Conservation (phyloP, 2,888 invertebrate genomes). For the Platerodrilus igneus region DNA sequence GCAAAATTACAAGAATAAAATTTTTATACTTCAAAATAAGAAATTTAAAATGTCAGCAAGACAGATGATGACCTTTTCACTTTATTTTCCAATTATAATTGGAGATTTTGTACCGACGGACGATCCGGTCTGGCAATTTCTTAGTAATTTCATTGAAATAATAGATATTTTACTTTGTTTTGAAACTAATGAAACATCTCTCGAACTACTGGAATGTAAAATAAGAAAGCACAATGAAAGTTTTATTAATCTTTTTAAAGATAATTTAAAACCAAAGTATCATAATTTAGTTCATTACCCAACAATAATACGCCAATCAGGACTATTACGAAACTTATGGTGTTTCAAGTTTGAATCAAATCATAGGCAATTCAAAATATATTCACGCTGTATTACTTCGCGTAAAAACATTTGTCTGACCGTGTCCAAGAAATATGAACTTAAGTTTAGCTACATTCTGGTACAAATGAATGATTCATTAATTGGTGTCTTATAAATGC, state of each 20-base stretch:
- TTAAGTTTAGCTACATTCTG: constrained; percentile 26
- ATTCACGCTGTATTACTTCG: constrained; percentile 30
- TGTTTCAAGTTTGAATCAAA: constrained; percentile 29
- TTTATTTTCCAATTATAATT: constrained; percentile 27
- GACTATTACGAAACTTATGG: constrained; percentile 26
- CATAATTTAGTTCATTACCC: constrained; percentile 30
- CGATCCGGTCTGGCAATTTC: constrained; percentile 27
- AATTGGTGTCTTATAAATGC: constrained; percentile 4
- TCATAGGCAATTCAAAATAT: constrained; percentile 27
- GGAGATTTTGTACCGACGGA: constrained; percentile 26
- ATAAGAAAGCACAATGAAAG: constrained; percentile 20
- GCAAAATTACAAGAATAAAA: too few relatives aligned
- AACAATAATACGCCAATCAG: constrained; percentile 24
- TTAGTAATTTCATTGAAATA: constrained; percentile 25
- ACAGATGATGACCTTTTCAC: constrained; percentile 26
- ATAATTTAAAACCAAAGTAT: constrained; percentile 27
- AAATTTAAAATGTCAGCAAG: constrained; percentile 22
- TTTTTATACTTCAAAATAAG: too few relatives aligned
- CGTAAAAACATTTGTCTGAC: constrained; percentile 32
- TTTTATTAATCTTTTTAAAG: constrained; percentile 18
- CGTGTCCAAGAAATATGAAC: constrained; percentile 29
- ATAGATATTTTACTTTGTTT: constrained; percentile 21
- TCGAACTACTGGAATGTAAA: constrained; percentile 15
- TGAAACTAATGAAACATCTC: constrained; percentile 14
- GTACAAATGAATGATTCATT: not conserved